Conservation (phyloP, 2,888 invertebrate genomes). For the Dryocosmus kuriphilus region DNA sequence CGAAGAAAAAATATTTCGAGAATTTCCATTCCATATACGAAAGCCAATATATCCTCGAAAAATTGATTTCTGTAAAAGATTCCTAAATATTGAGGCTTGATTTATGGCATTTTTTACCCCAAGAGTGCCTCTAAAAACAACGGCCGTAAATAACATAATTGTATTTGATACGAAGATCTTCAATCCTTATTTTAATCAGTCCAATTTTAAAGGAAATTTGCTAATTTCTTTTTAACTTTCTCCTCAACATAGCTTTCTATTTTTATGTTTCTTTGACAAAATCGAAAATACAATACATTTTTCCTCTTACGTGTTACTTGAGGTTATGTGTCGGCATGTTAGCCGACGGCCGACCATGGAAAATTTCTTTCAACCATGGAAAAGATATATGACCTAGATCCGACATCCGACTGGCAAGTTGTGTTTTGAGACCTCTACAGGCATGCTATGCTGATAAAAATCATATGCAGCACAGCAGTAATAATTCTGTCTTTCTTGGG, state of each 20-base stretch:
- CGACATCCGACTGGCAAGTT: too few species aligned
- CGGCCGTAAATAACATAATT: background rate
- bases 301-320: background rate
- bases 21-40: background rate
- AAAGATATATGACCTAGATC: too few species aligned
- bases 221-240: background rate
- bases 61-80: background rate
- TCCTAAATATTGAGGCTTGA: background rate
- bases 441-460: too few species aligned
- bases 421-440: too few species aligned
- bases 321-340: background rate
- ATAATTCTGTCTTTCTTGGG: too few species aligned
- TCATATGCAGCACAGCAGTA: too few species aligned
- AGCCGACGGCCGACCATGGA: too few species aligned
- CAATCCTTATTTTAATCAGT: background rate
- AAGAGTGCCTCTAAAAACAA: background rate
- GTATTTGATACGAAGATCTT: background rate
- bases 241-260: background rate
- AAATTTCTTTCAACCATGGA: too few species aligned
- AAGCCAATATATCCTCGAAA: background rate
- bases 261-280: background rate
- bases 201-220: background rate
- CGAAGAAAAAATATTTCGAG: background rate
- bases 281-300: background rate
- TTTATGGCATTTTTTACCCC: background rate